A percentile compares a stretch with the other conserved stretches of the same genome.
phyloP scores from a whole-genome alignment of 64 coral and sea anemone species.

The Montipora sp. region DNA sequence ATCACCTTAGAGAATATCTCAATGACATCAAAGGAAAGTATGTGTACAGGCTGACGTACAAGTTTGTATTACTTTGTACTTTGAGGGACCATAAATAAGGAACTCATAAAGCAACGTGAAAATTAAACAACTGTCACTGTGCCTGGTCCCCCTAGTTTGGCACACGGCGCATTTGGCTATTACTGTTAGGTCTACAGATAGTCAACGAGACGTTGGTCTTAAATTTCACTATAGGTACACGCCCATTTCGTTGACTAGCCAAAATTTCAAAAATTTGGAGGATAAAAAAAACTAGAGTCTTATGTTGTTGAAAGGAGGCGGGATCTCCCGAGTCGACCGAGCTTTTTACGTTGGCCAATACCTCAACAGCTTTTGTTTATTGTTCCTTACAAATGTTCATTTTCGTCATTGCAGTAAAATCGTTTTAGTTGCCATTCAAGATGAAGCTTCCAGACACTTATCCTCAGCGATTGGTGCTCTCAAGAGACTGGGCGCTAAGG shows the following conservation, averaged over 20 bases:
- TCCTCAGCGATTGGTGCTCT: not conserved
- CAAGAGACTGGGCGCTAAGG: conserved; percentile 35
- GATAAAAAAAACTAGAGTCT: too few species aligned
- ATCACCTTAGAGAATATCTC: not conserved
- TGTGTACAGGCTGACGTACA: not conserved
- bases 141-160: too few species aligned
- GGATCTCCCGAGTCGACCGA: too few species aligned
- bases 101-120: not conserved
- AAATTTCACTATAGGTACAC: too few species aligned
- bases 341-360: too few species aligned
- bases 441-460: not conserved
- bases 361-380: not conserved
- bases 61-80: not conserved
- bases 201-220: too few species aligned
- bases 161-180: not conserved
- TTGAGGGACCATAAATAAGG: not conserved
- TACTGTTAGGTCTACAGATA: not conserved
- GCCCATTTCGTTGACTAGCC: too few species aligned
- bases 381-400: not conserved
- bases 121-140: not conserved
- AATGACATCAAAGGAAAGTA: conserved; percentile 32
- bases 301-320: not conserved
- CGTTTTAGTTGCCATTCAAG: conserved; percentile 53
- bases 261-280: too few species aligned
- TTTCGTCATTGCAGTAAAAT: conserved; percentile 51